phyloP scores from a whole-genome alignment of 2,113 vertebrate species.

The Alces alces region DNA sequence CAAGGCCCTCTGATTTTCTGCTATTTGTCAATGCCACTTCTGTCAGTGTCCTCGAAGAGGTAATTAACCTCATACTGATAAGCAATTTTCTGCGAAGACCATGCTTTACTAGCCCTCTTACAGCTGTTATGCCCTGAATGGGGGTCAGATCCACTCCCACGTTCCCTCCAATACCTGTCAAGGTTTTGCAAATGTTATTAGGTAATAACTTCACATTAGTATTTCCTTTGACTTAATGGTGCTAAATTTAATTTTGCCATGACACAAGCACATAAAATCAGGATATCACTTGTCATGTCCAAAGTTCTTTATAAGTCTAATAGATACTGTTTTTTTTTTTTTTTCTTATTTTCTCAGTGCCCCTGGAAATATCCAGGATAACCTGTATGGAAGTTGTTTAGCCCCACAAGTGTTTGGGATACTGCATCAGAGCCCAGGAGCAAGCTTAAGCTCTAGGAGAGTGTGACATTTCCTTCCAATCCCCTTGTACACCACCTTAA shows the following conservation, averaged over 20 bases:
- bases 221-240: conserved; percentile 55
- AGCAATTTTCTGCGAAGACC: conserved; percentile 6
- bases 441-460: background rate
- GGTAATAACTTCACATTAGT: conserved; percentile 56
- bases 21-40: conserved; percentile 40
- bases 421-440: background rate
- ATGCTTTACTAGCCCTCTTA: conserved; percentile 32
- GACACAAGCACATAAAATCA: conserved; percentile 31
- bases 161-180: conserved; percentile 20
- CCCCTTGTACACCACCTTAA: background rate
- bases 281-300: background rate
- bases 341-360: background rate
- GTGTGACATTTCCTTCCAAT: background rate
- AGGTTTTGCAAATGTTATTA: conserved; percentile 34
- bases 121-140: background rate
- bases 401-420: background rate
- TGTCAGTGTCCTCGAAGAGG: conserved; percentile 6
- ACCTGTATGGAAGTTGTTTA: background rate
- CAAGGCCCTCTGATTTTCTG: conserved; percentile 19
- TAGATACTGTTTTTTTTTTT: background rate
- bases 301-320: background rate
- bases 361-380: background rate
- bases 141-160: background rate
- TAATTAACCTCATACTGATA: conserved; percentile 54
- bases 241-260: conserved; percentile 13